Evolutionary conservation across 2,888 invertebrate species (phyloP).

Genomic region (Sminthurinus aureus): DNA sequence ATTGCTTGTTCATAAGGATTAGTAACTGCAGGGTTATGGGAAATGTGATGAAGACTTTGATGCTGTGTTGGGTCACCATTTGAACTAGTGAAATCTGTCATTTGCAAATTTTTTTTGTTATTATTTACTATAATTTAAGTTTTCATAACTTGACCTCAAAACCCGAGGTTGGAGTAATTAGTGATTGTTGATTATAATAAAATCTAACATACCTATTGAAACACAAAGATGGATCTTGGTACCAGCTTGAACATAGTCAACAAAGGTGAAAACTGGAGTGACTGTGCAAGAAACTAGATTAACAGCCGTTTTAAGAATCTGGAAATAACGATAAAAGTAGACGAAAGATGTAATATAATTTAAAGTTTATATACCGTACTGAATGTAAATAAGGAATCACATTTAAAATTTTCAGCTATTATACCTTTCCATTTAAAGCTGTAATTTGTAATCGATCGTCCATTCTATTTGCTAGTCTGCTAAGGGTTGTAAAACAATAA

Average conservation of each 20-base stretch:
- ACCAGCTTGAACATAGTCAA: conserved; percentile 69
- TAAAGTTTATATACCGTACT: too few relatives aligned
- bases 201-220: too few relatives aligned
- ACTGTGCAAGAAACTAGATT: conserved; percentile 44
- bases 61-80: conserved; percentile 58
- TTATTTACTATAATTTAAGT: too few relatives aligned
- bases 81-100: conserved; percentile 37
- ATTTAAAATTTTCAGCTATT: background rate
- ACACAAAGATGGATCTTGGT: conserved; percentile 65
- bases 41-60: conserved; percentile 55
- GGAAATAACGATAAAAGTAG: too few relatives aligned
- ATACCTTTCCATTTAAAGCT: background rate
- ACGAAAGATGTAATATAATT: too few relatives aligned
- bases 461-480: conserved; percentile 62
- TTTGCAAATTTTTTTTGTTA: too few relatives aligned
- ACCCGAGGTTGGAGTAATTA: background rate
- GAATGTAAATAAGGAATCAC: background rate
- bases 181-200: conserved; percentile 64
- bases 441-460: conserved; percentile 46
- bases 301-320: background rate
- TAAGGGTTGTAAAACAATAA: conserved; percentile 64
- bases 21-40: conserved; percentile 44
- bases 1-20: conserved; percentile 66
- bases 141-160: too few relatives aligned
- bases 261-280: conserved; percentile 64